Percentiles rank a stretch among this genome's conserved stretches.
Evolutionary conservation across 2,888 invertebrate species (phyloP).

Genomic region (Synanthedon myopaeformis): DNA sequence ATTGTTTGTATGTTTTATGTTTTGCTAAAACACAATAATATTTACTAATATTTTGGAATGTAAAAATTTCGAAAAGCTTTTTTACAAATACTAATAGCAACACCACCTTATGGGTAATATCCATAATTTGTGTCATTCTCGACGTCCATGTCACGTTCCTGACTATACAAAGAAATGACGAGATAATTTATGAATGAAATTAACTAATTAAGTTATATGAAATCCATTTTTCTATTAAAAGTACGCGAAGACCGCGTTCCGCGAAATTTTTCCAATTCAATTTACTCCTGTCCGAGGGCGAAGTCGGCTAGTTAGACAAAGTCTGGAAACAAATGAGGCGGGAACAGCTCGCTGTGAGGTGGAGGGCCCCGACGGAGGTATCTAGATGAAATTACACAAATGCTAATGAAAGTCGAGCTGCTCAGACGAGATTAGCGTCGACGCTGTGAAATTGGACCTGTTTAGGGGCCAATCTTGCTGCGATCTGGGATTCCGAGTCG

Average conservation of each 20-base stretch:
- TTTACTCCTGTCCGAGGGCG: neutral
- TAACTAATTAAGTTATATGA: no score
- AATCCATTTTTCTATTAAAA: no score
- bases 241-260: neutral
- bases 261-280: neutral
- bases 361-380: constrained; percentile 18
- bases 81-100: no score
- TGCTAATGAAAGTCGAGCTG: constrained; percentile 56
- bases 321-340: constrained; percentile 38
- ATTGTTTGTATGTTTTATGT: no score
- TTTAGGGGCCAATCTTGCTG: constrained; percentile 36
- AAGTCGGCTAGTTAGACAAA: constrained; percentile 30
- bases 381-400: constrained; percentile 58
- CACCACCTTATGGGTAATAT: no score
- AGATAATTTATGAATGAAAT: constrained; percentile 9
- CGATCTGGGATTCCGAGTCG: constrained; percentile 19
- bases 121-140: neutral
- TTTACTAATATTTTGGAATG: no score
- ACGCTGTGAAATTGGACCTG: constrained; percentile 41
- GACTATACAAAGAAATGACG: constrained; percentile 9
- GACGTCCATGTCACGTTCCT: neutral
- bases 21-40: no score
- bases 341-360: constrained; percentile 11
- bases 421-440: constrained; percentile 45
- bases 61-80: no score